Evolutionary conservation across 2,797 vertebrate genomes (phyloP).

Genomic region (Gadopsis bispinosus): DNA sequence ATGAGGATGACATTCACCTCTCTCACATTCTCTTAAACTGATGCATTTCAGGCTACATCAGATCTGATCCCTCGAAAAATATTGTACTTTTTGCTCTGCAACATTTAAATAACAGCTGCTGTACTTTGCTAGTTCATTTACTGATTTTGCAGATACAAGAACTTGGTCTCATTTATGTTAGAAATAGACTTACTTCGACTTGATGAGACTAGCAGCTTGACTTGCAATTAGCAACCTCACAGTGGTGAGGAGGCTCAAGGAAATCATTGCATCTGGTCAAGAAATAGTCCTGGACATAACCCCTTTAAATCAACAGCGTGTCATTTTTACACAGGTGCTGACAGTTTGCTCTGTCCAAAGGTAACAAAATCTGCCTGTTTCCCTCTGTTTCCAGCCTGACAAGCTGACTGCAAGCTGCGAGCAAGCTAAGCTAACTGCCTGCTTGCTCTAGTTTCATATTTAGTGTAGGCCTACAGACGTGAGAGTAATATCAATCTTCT

Average conservation of each 20-base stretch:
- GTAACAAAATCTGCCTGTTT: not conserved
- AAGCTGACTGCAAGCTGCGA: not conserved
- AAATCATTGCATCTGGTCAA: not conserved
- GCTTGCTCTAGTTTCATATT: not conserved
- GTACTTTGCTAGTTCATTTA: not conserved
- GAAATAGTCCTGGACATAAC: not conserved
- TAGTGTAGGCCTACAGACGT: not conserved
- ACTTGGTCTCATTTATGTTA: not conserved
- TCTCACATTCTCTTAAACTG: not conserved
- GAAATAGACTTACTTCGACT: not conserved
- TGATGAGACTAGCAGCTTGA: slow-evolving; percentile 19
- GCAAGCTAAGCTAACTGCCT: not conserved
- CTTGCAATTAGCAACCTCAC: not conserved
- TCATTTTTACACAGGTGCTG: not conserved
- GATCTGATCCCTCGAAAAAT: not conserved
- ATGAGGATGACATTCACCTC: not conserved
- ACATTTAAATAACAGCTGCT: not conserved
- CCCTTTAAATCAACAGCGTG: not conserved
- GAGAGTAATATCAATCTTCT: not conserved
- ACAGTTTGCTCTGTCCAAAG: too few relatives aligned
- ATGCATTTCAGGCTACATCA: not conserved
- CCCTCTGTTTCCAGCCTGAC: not conserved
- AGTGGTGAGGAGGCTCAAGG: not conserved
- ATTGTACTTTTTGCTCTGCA: not conserved
- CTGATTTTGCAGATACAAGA: not conserved